Evolutionary conservation across 2,113 vertebrate species (phyloP).

Genomic region (Nycticorax nycticorax): DNA sequence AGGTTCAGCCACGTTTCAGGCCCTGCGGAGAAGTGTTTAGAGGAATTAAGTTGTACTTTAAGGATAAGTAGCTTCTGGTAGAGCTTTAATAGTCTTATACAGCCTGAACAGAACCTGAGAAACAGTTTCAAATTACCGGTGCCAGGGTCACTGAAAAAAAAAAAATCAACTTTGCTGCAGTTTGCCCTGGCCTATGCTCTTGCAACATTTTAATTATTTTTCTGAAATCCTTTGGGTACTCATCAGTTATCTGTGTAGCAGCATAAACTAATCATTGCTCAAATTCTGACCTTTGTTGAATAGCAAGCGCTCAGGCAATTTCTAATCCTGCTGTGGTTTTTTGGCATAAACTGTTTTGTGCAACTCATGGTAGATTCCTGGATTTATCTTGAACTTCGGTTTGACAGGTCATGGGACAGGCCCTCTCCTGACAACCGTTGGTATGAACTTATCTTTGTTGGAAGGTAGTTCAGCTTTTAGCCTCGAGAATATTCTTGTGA

Average conservation of each 20-base stretch:
- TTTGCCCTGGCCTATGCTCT: not conserved
- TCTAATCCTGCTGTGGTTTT: not conserved
- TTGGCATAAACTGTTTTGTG: not conserved
- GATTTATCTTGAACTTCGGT: not conserved
- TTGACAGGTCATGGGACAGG: not conserved
- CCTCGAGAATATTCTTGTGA: not conserved
- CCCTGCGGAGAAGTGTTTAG: not conserved
- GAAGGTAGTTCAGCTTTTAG: not conserved
- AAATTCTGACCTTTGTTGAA: slow-evolving; percentile 19
- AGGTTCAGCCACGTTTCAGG: not conserved
- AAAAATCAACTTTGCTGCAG: not conserved
- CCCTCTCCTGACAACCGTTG: not conserved
- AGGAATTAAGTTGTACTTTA: not conserved
- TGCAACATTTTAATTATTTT: not conserved
- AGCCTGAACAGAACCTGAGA: not conserved
- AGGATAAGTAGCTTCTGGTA: not conserved
- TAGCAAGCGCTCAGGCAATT: not conserved
- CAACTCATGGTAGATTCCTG: not conserved
- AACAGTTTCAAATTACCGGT: not conserved
- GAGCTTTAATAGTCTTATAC: not conserved
- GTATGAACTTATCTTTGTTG: not conserved
- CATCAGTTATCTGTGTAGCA: not conserved
- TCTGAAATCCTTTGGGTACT: not conserved
- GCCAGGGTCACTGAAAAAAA: not conserved
- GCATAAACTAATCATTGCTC: not conserved